Evolutionary conservation across 2,113 vertebrate species (phyloP).

Genomic region (Callocephalon fimbriatum): DNA sequence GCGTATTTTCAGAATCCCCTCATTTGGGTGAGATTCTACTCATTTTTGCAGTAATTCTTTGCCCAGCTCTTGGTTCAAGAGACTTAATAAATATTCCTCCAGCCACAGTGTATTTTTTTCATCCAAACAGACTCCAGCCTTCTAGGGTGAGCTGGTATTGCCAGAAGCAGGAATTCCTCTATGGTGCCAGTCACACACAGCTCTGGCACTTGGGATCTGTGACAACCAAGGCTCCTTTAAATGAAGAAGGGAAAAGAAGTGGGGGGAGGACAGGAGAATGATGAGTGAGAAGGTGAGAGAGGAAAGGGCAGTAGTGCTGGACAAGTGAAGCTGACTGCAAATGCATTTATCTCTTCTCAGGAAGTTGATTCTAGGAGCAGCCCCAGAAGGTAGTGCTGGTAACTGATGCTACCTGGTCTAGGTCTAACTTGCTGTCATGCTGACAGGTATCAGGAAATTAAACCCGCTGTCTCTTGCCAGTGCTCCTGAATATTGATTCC

Average conservation of each 20-base stretch:
- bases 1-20: background rate
- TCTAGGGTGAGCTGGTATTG: background rate
- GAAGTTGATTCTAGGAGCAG: background rate
- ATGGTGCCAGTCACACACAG: background rate
- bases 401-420: slow-evolving; percentile 50
- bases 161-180: background rate
- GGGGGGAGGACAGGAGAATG: background rate
- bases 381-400: background rate
- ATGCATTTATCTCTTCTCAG: background rate
- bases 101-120: background rate
- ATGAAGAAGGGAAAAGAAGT: background rate
- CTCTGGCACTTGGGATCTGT: background rate
- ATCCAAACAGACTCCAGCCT: background rate
- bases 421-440: background rate
- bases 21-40: background rate
- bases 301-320: background rate
- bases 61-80: background rate
- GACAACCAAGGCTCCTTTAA: background rate
- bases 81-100: background rate
- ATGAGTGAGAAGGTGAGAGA: background rate
- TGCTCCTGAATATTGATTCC: slow-evolving; percentile 34
- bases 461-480: background rate
- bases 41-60: slow-evolving; percentile 5
- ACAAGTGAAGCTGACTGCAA: background rate
- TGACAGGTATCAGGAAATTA: slow-evolving; percentile 33